These are phyloP conservation scores for Astatotilapia flaviijosephi DNA, from an alignment of 2,113 vertebrate species.

Conservation along the genomic window DNA sequence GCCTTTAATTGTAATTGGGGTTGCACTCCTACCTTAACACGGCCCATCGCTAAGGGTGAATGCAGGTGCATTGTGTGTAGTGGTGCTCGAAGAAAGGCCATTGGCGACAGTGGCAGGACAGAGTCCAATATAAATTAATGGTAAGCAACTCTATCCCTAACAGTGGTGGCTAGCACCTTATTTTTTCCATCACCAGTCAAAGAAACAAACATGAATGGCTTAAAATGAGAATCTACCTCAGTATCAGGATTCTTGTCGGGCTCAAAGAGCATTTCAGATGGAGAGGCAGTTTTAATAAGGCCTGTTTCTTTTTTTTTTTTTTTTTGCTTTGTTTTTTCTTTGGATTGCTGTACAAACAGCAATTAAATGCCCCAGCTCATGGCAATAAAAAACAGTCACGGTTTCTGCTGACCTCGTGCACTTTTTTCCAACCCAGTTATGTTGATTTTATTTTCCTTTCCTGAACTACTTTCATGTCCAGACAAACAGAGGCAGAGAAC, in stretches of 20 bases:
- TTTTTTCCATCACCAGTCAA: background rate
- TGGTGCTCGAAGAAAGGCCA: background rate
- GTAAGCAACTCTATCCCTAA: background rate
- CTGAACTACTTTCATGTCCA: background rate
- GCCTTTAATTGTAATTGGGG: background rate
- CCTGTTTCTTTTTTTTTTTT: background rate
- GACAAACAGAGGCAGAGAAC: background rate
- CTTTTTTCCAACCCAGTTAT: background rate
- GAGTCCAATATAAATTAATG: background rate
- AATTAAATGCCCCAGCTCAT: background rate
- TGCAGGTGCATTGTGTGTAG: background rate
- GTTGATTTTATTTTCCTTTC: background rate
- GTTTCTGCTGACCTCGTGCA: background rate
- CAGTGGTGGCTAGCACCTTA: background rate
- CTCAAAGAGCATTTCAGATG: background rate
- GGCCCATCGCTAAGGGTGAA: background rate
- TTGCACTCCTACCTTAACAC: background rate
- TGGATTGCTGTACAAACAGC: background rate
- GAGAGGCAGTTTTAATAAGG: background rate
- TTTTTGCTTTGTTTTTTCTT: background rate
- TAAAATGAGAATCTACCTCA: background rate
- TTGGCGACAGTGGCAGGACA: background rate
- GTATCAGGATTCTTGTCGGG: background rate
- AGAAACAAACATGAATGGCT: background rate
- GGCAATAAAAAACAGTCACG: background rate